A percentile compares a stretch with the other conserved stretches of the same genome.
Evolutionary conservation across 1,140 invertebrate species (phyloP).

Genomic region (Heliconius melpomene): DNA sequence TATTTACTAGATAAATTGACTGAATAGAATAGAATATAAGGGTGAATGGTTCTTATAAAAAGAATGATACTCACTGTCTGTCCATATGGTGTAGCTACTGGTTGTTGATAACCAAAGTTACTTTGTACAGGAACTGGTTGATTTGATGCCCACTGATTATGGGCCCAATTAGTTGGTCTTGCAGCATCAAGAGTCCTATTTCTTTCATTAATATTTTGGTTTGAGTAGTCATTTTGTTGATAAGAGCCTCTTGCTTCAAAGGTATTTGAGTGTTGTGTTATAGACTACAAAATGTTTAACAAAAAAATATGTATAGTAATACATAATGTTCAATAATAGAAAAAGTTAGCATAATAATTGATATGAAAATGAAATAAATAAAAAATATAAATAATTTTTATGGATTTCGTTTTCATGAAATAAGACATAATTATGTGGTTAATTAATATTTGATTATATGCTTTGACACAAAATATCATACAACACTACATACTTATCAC

Average conservation of each 20-base stretch:
- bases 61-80: neutral
- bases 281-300: neutral
- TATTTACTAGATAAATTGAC: too few species aligned
- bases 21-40: too few species aligned
- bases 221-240: constrained; percentile 30
- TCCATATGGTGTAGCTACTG: constrained; percentile 9
- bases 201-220: constrained; percentile 17
- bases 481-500: too few species aligned
- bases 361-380: too few species aligned
- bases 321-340: too few species aligned
- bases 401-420: too few species aligned
- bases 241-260: constrained; percentile 28
- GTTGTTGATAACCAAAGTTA: constrained; percentile 32
- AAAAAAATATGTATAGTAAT: too few species aligned
- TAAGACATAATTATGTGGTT: too few species aligned
- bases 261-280: constrained; percentile 11
- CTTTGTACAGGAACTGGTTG: constrained; percentile 21
- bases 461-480: too few species aligned
- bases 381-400: too few species aligned
- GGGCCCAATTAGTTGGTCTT: constrained; percentile 20
- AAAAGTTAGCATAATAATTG: too few species aligned
- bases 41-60: neutral
- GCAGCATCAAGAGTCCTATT: constrained; percentile 13
- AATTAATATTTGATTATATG: too few species aligned
- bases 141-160: constrained; percentile 28